Conservation (phyloP, 2,113 vertebrate genomes). For the Cyphomyrus discorhynchus region DNA sequence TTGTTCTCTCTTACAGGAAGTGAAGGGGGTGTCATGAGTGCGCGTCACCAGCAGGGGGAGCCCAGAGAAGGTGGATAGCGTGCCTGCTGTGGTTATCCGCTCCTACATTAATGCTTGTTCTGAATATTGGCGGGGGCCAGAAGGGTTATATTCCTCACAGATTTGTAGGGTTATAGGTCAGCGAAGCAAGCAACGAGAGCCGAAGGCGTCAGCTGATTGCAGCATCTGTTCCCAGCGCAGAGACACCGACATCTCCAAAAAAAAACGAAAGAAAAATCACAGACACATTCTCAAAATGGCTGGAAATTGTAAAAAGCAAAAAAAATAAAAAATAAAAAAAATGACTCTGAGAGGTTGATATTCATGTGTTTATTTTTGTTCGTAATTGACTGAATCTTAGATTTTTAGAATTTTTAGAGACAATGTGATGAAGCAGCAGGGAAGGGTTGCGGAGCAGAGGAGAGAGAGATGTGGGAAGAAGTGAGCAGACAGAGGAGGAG, state of each 20-base stretch:
- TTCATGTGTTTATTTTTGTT: neutral
- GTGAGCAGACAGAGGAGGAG: neutral
- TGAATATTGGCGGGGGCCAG: neutral
- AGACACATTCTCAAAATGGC: neutral
- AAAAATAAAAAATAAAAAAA: neutral
- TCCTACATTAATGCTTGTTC: constrained; percentile 44
- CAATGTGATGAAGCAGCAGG: neutral
- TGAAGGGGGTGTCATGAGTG: constrained; percentile 50
- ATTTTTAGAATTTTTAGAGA: neutral
- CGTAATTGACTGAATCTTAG: neutral
- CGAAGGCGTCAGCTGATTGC: neutral
- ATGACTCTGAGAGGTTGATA: neutral
- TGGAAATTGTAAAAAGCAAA: neutral
- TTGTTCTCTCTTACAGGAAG: constrained; percentile 31
- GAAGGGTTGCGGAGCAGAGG: neutral
- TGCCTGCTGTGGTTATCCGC: constrained; percentile 54
- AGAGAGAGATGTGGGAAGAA: neutral
- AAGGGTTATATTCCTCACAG: neutral
- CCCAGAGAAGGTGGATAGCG: constrained; percentile 62
- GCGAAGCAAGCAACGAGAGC: neutral
- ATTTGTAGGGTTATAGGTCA: neutral
- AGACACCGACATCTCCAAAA: neutral
- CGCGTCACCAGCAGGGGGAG: constrained; percentile 62
- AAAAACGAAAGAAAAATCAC: neutral
- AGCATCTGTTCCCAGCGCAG: neutral